Base-by-base conservation (phyloP, 2,888 invertebrate genomes). In the Philereme transversata region DNA sequence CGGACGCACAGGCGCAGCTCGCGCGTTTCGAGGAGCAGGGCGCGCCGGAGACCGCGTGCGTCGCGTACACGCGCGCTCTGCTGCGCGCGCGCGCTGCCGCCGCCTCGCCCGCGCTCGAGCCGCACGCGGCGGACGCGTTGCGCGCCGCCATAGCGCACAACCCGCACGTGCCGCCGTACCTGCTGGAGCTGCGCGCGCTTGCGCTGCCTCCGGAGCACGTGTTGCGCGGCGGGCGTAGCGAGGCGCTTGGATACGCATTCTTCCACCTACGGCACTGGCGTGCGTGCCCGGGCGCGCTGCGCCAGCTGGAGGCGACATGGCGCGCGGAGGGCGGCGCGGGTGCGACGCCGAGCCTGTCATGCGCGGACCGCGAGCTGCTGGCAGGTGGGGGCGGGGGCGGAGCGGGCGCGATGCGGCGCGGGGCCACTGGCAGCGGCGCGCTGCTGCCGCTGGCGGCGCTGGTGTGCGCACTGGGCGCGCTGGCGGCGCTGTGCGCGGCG, bases 171-270 rank as follows among this genome's bases (percentile, higher is more conserved):
- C 98, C 99, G 57, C 98, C 98, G 93, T 99, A 99, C 93, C 93
- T 99, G 73, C 90, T 99, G 79, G 99, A 99, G 93, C 97, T 97
- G 94, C 98, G 99, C 80, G 96, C 98, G 55, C 93, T 99, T 52
- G 98, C 99, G 71, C 93, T 99, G 79, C 99, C 99, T 56, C 98
- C 99, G 0, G 99, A 99, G 90, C 99, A 99, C 88, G 97, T 99
- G 77, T 91, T 99, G 65, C 98, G 98, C 87, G 94, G 99, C 70
- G 99, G 99, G 9, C 99, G 99, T 89, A 98, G 98, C 61, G 99
- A 99, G 91, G 99, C 99, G 2, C 94, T 99, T 61, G 98, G 99
- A 53, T 99, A 99, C 90, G 96, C 98, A 8, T 99, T 99, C 91
- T 98, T 97, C 86, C 99, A 99, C 88, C 91, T 99, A 65, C 95